Percentiles rank a stretch among this genome's conserved stretches.
Evolutionary conservation across 2,888 invertebrate species (phyloP).

Genomic region (Malthinus seriepunctatus): DNA sequence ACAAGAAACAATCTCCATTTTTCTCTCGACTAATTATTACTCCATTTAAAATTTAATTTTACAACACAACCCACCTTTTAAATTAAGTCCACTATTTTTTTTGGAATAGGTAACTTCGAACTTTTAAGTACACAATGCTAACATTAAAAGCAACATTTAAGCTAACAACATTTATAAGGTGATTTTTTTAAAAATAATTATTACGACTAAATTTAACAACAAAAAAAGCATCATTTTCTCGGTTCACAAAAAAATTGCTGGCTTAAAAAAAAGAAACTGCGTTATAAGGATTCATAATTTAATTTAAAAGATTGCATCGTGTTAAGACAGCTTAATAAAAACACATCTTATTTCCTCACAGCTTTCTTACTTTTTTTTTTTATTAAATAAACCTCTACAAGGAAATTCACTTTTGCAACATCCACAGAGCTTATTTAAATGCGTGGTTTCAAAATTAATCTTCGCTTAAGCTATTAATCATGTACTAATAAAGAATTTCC

Average conservation of each 20-base stretch:
- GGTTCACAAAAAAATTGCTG: too few relatives aligned
- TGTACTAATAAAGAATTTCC: constrained; percentile 4
- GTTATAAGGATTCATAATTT: too few relatives aligned
- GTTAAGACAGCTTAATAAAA: too few relatives aligned
- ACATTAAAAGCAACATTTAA: constrained; percentile 7
- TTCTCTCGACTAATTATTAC: background rate
- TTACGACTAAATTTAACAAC: too few relatives aligned
- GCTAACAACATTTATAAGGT: constrained; percentile 5
- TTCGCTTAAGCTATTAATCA: constrained; percentile 3
- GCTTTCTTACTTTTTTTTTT: too few relatives aligned
- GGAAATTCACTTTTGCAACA: constrained; percentile 3
- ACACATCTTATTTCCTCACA: too few relatives aligned
- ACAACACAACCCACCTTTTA: constrained; percentile 4
- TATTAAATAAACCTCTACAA: background rate
- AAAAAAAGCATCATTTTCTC: too few relatives aligned
- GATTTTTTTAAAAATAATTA: background rate
- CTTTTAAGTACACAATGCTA: background rate
- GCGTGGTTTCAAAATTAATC: constrained; percentile 1
- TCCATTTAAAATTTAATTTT: constrained; percentile 2
- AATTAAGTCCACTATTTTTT: background rate
- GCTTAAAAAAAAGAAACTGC: too few relatives aligned
- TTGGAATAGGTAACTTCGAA: background rate
- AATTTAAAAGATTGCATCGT: too few relatives aligned
- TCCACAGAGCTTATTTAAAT: background rate
- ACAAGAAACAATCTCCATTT: constrained; percentile 1